Percentiles rank a stretch among this genome's conserved stretches.
Evolutionary conservation across 2,113 vertebrate species (phyloP).

Genomic region (Caloenas nicobarica): DNA sequence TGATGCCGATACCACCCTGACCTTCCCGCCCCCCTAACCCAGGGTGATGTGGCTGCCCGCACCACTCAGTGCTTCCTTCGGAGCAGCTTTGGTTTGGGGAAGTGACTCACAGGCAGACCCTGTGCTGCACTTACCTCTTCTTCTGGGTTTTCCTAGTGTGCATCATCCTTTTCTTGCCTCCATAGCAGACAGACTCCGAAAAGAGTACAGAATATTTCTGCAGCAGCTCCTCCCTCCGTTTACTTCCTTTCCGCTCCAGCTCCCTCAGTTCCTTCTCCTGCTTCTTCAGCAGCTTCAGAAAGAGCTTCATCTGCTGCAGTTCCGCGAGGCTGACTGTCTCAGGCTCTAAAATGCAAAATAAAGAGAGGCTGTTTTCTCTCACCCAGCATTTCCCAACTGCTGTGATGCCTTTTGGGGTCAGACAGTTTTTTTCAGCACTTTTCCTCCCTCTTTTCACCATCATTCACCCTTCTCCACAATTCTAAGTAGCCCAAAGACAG

Average conservation of each 20-base stretch:
- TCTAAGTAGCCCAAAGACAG: neutral
- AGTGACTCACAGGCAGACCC: neutral
- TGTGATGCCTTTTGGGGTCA: neutral
- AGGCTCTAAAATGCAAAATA: constrained; percentile 73
- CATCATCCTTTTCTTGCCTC: constrained; percentile 72
- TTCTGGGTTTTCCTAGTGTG: constrained; percentile 69
- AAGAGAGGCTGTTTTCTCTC: neutral
- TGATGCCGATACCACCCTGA: rapidly evolving
- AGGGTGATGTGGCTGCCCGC: neutral
- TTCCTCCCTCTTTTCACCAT: neutral
- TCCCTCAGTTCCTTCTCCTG: constrained; percentile 92
- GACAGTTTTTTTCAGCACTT: neutral
- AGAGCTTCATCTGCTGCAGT: constrained; percentile 86
- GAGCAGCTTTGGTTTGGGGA: neutral
- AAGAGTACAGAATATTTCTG: constrained; percentile 82
- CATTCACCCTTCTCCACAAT: neutral
- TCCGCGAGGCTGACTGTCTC: constrained; percentile 82
- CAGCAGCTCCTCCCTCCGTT: constrained; percentile 86
- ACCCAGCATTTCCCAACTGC: neutral
- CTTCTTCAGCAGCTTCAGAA: constrained; percentile 87
- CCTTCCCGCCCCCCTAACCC: neutral
- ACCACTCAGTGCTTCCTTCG: neutral
- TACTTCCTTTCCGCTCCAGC: constrained; percentile 81
- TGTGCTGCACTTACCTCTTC: constrained; percentile 69
- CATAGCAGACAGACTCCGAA: constrained; percentile 14